These are phyloP conservation scores for Kryptolebias ocellatus DNA, from an alignment of 2,797 vertebrate genomes.

Conservation along the genomic window DNA sequence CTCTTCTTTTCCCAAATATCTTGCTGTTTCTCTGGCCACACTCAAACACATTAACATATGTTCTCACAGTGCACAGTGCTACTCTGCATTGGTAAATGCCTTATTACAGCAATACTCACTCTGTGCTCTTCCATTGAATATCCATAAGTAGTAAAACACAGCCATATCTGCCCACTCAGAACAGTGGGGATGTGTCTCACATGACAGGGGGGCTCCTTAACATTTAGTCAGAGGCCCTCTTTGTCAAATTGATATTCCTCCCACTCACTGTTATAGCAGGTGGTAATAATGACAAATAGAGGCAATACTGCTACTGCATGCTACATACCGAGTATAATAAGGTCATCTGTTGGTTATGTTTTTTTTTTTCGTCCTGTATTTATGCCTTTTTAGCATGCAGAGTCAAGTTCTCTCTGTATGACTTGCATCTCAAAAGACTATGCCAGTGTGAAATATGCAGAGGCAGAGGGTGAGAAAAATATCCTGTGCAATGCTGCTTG, in stretches of 20 bases:
- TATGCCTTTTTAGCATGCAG: slow-evolving; percentile 76
- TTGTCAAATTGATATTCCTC: slow-evolving; percentile 78
- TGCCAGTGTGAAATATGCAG: slow-evolving; percentile 74
- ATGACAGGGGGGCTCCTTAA: slow-evolving; percentile 75
- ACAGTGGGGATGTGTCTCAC: slow-evolving; percentile 71
- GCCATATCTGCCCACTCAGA: slow-evolving; percentile 73
- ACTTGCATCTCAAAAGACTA: slow-evolving; percentile 73
- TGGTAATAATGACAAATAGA: slow-evolving; percentile 83
- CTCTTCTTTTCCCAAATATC: slow-evolving; percentile 65
- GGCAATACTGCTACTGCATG: slow-evolving; percentile 72
- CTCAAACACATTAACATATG: slow-evolving; percentile 84
- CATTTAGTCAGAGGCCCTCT: slow-evolving; percentile 74
- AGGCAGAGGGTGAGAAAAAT: slow-evolving; percentile 68
- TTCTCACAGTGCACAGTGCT: slow-evolving; percentile 78
- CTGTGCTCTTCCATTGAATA: slow-evolving; percentile 68
- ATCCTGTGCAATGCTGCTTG: slow-evolving; percentile 58
- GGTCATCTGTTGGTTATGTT: slow-evolving; percentile 77
- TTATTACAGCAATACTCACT: slow-evolving; percentile 73
- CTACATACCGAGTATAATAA: slow-evolving; percentile 71
- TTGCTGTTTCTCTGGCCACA: slow-evolving; percentile 81
- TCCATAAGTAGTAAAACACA: slow-evolving; percentile 77
- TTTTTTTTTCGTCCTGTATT: slow-evolving; percentile 54
- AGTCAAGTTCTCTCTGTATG: slow-evolving; percentile 74
- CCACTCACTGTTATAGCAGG: slow-evolving; percentile 70
- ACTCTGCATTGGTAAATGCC: slow-evolving; percentile 81